These are phyloP conservation scores for human (Homo sapiens) DNA, from an alignment of 2,113 vertebrate species.

Conservation along the genomic window DNA sequence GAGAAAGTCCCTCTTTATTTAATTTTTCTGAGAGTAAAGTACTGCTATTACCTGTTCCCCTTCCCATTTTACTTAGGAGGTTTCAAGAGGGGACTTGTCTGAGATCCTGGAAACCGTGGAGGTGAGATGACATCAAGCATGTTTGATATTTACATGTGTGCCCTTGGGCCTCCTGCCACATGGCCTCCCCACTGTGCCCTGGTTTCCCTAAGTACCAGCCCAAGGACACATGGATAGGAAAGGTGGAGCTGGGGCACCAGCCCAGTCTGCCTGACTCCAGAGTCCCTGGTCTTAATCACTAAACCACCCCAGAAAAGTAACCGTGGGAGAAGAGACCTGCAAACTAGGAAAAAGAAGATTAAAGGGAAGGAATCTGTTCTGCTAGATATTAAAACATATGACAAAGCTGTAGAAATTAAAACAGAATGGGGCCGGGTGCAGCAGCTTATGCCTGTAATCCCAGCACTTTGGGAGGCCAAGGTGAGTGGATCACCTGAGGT, in stretches of 20 bases:
- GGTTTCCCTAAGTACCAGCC: background rate
- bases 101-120: background rate
- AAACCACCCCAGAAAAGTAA: no score
- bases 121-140: background rate
- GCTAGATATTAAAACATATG: no score
- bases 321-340: no score
- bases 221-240: background rate
- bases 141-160: background rate
- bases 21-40: background rate
- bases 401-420: background rate
- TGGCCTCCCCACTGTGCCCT: background rate
- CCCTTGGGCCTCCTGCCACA: background rate
- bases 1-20: background rate
- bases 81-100: background rate
- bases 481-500: no score
- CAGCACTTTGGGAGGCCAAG: no score
- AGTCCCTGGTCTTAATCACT: no score
- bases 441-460: no score
- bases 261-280: no score
- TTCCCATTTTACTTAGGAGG: background rate
- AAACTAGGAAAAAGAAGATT: background rate
- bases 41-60: background rate
- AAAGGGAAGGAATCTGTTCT: background rate
- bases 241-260: background rate
- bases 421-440: no score